phyloP scores from a whole-genome alignment of 2,113 vertebrate species.

The Eulacestoma nigropectus region DNA sequence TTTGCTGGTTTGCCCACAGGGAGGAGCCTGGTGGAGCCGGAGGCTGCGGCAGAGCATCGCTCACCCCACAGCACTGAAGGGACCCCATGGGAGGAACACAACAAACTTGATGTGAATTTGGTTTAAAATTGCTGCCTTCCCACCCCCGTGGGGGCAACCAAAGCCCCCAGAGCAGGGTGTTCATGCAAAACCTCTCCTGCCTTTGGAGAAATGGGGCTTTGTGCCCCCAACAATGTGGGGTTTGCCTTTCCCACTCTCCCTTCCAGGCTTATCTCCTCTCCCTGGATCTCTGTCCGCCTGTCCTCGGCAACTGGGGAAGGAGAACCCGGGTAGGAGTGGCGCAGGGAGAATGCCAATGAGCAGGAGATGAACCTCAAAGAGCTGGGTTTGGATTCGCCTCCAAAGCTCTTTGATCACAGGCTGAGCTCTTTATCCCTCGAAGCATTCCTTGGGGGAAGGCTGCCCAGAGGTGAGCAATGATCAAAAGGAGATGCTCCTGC shows the following conservation, averaged over 20 bases:
- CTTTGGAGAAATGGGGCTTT: neutral
- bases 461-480: neutral
- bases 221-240: accelerated
- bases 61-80: neutral
- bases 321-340: neutral
- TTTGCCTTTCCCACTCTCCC: neutral
- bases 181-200: neutral
- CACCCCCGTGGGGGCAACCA: neutral
- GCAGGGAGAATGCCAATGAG: neutral
- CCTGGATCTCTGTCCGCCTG: neutral
- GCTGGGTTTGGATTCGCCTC: neutral
- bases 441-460: neutral
- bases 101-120: neutral
- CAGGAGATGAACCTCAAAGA: neutral
- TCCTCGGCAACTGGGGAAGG: neutral
- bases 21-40: accelerated
- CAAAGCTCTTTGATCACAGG: neutral
- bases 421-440: neutral
- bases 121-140: neutral
- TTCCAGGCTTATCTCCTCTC: neutral
- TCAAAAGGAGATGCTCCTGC: neutral
- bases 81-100: neutral
- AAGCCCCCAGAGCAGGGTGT: neutral
- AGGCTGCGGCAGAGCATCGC: neutral
- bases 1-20: neutral